Conservation (phyloP, 2,113 vertebrate species). For the Ptychochromis oligacanthus region DNA sequence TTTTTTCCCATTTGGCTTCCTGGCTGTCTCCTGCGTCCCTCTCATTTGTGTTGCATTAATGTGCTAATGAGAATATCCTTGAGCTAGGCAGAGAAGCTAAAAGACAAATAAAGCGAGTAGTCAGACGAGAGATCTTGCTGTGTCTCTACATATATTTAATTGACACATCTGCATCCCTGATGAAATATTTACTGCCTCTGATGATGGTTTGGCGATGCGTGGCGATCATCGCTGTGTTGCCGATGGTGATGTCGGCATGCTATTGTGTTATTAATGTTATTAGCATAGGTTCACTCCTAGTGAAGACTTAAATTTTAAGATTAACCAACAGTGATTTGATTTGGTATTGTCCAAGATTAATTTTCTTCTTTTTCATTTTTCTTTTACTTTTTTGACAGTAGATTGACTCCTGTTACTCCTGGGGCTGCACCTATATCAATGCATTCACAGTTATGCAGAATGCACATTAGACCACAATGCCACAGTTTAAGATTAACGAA, state of each 20-base stretch:
- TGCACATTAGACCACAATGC: not conserved
- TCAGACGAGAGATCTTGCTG: constrained; percentile 64
- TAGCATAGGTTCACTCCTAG: constrained; percentile 36
- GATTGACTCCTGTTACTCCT: not conserved
- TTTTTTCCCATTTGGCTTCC: constrained; percentile 53
- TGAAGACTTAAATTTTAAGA: constrained; percentile 1
- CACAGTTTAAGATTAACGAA: not conserved
- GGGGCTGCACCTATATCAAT: not conserved
- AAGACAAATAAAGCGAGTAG: constrained; percentile 70
- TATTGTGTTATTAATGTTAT: constrained; percentile 69
- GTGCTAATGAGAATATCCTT: constrained; percentile 82
- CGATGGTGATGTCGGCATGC: constrained; percentile 65
- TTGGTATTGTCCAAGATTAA: not conserved
- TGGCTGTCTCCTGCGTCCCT: constrained; percentile 59
- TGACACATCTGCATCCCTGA: constrained; percentile 82
- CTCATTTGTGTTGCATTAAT: constrained; percentile 76
- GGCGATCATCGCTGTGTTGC: constrained; percentile 60
- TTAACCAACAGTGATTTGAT: not conserved
- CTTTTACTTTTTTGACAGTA: not conserved
- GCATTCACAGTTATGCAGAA: not conserved
- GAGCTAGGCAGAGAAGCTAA: constrained; percentile 64
- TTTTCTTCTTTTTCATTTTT: not conserved
- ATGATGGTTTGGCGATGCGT: constrained; percentile 62
- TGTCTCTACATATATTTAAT: constrained; percentile 76
- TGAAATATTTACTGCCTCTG: constrained; percentile 79